Conservation (phyloP, 2,888 invertebrate genomes). For the Rhingia rostrata region DNA sequence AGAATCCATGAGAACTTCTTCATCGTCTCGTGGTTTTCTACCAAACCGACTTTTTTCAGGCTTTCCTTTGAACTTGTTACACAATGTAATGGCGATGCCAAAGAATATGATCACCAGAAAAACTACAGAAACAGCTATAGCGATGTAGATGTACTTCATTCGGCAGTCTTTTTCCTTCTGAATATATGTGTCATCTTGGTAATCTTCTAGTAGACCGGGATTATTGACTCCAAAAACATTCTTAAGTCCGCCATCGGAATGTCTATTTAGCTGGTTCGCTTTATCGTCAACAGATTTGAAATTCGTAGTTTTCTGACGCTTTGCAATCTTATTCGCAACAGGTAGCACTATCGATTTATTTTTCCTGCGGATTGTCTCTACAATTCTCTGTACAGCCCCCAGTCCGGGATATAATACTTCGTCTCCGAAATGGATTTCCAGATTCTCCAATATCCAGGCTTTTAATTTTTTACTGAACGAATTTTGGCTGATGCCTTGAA, state of each 20-base stretch:
- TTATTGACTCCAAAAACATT: neutral
- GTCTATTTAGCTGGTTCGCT: neutral
- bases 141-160: constrained; percentile 48
- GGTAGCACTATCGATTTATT: constrained; percentile 1
- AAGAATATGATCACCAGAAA: constrained; percentile 34
- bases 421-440: constrained; percentile 79
- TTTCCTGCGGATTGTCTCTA: constrained; percentile 76
- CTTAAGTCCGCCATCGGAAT: neutral
- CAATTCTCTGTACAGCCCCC: constrained; percentile 80
- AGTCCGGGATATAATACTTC: constrained; percentile 81
- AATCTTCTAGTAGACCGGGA: neutral
- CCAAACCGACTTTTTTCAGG: constrained; percentile 17
- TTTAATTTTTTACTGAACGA: constrained; percentile 79
- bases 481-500: constrained; percentile 77
- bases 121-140: constrained; percentile 21
- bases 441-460: constrained; percentile 79
- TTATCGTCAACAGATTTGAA: constrained; percentile 1
- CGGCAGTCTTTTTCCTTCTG: neutral
- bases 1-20: constrained; percentile 8
- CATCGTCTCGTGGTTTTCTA: constrained; percentile 33
- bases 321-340: constrained; percentile 4
- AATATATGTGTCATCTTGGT: neutral
- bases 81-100: constrained; percentile 2
- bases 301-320: constrained; percentile 34
- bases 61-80: neutral